Conservation (phyloP, 2,888 invertebrate species). For the Drosophila nr. medialis region DNA sequence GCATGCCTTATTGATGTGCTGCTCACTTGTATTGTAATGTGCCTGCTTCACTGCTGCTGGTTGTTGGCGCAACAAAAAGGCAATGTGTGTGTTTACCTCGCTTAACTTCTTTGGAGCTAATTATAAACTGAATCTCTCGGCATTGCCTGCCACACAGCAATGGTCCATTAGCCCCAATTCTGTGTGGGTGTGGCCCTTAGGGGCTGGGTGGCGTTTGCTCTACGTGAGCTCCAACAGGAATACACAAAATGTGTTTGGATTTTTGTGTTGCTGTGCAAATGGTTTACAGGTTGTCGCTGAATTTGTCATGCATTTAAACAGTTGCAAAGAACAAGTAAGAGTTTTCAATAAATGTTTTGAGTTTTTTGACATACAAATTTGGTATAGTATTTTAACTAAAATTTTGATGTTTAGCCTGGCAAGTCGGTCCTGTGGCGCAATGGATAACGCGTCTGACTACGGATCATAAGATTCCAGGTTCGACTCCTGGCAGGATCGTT, state of each 20-base stretch:
- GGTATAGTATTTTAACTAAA: not conserved
- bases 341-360: not conserved
- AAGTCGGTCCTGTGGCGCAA: slow-evolving; percentile 83
- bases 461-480: slow-evolving; percentile 85
- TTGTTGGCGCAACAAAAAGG: slow-evolving; percentile 61
- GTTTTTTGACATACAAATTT: not conserved
- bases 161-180: slow-evolving; percentile 75
- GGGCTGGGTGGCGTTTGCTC: not conserved
- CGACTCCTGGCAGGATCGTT: slow-evolving; percentile 84
- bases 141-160: slow-evolving; percentile 58
- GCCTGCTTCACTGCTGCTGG: slow-evolving; percentile 30
- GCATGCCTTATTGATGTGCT: not conserved
- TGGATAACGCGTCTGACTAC: slow-evolving; percentile 85
- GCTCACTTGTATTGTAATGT: slow-evolving; percentile 43
- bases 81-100: slow-evolving; percentile 68
- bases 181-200: slow-evolving; percentile 37
- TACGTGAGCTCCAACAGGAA: slow-evolving; percentile 39
- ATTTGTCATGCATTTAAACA: not conserved
- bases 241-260: slow-evolving; percentile 11
- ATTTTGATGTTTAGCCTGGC: not conserved
- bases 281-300: slow-evolving; percentile 1
- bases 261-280: not conserved
- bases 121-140: slow-evolving; percentile 57
- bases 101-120: slow-evolving; percentile 73
- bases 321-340: too few relatives aligned